These are phyloP conservation scores for Propithecus perrieri DNA, from an alignment of 2,797 vertebrate species.

Conservation along the genomic window DNA sequence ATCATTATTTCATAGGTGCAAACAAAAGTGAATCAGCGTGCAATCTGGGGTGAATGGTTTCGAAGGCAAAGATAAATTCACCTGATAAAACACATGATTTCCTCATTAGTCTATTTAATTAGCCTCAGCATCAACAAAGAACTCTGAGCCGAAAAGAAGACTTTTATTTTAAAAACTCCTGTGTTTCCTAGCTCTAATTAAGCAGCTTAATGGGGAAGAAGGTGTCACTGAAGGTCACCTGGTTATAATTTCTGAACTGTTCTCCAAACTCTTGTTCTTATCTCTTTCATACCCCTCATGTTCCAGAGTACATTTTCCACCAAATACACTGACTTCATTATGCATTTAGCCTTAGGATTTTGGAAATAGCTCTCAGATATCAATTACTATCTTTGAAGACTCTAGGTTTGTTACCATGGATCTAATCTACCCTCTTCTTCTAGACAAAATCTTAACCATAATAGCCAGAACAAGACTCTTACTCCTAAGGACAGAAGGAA, in stretches of 20 bases:
- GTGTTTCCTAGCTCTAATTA: background rate
- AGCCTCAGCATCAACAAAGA: background rate
- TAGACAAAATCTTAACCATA: background rate
- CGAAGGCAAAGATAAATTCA: background rate
- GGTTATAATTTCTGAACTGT: background rate
- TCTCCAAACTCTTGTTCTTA: background rate
- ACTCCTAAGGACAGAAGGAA: background rate
- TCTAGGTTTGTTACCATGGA: background rate
- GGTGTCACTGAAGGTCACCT: background rate
- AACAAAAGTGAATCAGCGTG: background rate
- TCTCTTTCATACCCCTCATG: background rate
- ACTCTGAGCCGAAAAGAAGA: background rate
- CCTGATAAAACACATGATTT: background rate
- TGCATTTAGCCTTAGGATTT: background rate
- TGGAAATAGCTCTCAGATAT: background rate
- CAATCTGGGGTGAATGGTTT: background rate
- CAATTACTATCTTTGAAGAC: background rate
- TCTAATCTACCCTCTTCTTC: background rate
- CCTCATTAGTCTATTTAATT: constrained; percentile 14
- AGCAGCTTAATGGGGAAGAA: background rate
- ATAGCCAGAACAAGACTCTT: background rate
- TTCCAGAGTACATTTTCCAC: background rate
- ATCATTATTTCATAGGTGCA: background rate
- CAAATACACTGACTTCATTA: background rate
- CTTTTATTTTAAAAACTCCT: background rate